Base-by-base conservation (phyloP, 2,888 invertebrate species). In the Ichneumon xanthorius region DNA sequence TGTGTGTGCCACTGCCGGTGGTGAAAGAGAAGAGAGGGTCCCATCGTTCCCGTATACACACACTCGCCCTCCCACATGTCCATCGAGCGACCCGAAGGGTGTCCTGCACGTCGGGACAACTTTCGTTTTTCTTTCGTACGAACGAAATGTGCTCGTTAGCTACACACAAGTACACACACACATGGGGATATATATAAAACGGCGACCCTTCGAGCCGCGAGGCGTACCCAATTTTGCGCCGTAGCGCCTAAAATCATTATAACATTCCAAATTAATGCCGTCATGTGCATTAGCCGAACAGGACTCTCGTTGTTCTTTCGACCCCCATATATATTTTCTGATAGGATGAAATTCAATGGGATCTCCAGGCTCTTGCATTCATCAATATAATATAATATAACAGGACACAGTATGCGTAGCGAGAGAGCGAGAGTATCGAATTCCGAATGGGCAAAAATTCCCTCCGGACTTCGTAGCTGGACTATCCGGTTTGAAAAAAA, bases 251-350 rank as follows among this genome's bases (percentile, higher is more conserved):
- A 90, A 90, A 91, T 91, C 90, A 91, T 91, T 90, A 90, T 90
- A 89, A 89, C 90, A 88, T 90, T 90, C 88, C 88, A 89, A 92
- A 92, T 92, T 91, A 91, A 92, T 90, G 89, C 88, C 86, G 88
- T 80, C 89, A 88, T 89, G 89, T 88, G 89, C 88, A 88, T 89
- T 87, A 87, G 76, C 33, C 14, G 67, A 71, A 26, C 45, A 55
- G 37, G 37, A 72, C 68, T 40, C 70, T 50, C 45, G 71, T 65
- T 71, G 68, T 76, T 65, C 72, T 72, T 30, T 70, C 67, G 16
- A 5, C 68, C 67, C 37, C 48, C 19, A 9, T 2, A 48, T 55
- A 37, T 55, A 55, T 72, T 22, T 70, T n/a, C 26, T 48, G 16
- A 80, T 30, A 68, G 48, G 79, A 70, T 14, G 48, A 37, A 82